Base-by-base conservation (phyloP, 1,140 invertebrate genomes). In the Zaprionus vittiger region DNA sequence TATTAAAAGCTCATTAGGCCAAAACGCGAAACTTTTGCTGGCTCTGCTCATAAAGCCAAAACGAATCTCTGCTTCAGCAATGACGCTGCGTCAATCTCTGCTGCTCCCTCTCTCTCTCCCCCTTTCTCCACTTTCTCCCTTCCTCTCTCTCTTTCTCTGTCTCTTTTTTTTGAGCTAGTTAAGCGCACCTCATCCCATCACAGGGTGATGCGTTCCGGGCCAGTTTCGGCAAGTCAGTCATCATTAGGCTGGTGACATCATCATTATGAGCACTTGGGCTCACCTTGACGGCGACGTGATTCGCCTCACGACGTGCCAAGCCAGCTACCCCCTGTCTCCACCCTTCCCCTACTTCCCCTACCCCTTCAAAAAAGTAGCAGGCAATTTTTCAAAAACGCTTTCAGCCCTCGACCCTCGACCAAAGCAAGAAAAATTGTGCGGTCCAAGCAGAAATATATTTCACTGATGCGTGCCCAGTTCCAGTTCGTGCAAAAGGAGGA, bases 1-100 rank as follows among this genome's bases (percentile, higher is more conserved):
- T 90, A 90, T 90, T 90, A 90, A 90, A 90, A 90, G 85, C 85
- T 90, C 86, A 90, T 90, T 90, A 91, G 80, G 85, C 62, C 59
- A 65, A 66, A 65, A 66, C 52, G 41, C 61, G 60, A 89, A 89
- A 89, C 70, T 87, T 87, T 87, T 38, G 28, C 77, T 41, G 17
- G 54, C 80, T 73, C 69, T 77, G 72, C 73, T 66, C 67, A 38
- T 38, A 61, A 44, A 74, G 66, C 41, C 41, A 74, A 63, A 61
- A 56, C 56, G 31, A 69, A 61, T 52, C 41, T 47, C 41, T 47
- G 31, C 56, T n/a, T 17, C 38, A 9, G 20, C 62, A 28, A 49
- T 49, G 61, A 52, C 52, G 26, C 38, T 34, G 55, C 49, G 60
- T 41, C 60, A 64, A 71, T 71, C 61, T 38, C 14, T 14, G 37